A percentile compares a stretch with the other conserved stretches of the same genome.
These are phyloP conservation scores for Euwallacea fornicatus DNA, from an alignment of 1,140 invertebrate genomes.

Conservation along the genomic window DNA sequence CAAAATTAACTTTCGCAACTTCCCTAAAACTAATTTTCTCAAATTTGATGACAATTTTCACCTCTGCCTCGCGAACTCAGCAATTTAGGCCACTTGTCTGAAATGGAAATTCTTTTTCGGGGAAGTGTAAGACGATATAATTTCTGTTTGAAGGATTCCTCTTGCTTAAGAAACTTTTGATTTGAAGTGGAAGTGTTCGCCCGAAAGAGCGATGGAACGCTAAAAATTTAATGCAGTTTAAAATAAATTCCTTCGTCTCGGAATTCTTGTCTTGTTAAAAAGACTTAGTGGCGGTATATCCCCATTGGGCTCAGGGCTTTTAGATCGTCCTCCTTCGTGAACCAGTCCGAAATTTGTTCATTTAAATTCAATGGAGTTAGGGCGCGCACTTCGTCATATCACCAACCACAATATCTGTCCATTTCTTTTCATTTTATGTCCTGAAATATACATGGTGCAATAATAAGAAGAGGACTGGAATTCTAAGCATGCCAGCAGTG, in stretches of 20 bases:
- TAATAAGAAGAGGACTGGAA: conserved; percentile 45
- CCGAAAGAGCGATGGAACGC: no score
- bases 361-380: conserved; percentile 43
- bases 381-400: conserved; percentile 44
- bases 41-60: conserved; percentile 24
- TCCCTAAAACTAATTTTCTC: conserved; percentile 17
- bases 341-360: conserved; percentile 42
- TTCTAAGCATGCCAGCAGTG: conserved; percentile 43
- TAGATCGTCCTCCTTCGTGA: conserved; percentile 8
- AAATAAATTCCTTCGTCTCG: conserved; percentile 8
- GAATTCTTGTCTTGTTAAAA: conserved; percentile 30
- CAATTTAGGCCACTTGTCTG: conserved; percentile 18
- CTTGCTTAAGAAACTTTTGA: background rate
- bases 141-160: conserved; percentile 1
- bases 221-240: background rate
- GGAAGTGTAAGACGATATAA: conserved; percentile 15
- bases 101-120: conserved; percentile 17
- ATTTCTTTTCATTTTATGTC: conserved; percentile 44
- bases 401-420: conserved; percentile 45
- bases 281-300: conserved; percentile 26
- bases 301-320: conserved; percentile 15
- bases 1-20: conserved; percentile 21
- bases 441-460: conserved; percentile 49
- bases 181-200: background rate
- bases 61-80: conserved; percentile 7